These are phyloP conservation scores for Larimichthys polyactis DNA, from an alignment of 2,113 vertebrate species.

Conservation along the genomic window DNA sequence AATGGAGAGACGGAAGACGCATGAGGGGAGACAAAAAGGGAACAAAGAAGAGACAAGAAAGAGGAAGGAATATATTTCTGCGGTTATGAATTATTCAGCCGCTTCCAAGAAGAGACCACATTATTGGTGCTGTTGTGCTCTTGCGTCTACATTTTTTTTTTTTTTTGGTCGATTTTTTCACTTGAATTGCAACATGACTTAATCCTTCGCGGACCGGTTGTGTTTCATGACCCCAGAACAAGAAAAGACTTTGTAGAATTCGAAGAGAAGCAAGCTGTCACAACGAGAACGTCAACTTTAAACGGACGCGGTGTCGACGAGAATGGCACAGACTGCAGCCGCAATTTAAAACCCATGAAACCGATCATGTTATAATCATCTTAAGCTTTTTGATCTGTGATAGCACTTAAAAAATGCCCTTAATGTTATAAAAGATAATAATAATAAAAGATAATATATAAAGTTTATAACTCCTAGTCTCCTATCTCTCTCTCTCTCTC, in stretches of 20 bases:
- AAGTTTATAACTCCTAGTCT: too few relatives aligned
- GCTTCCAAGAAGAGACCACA: slow-evolving; percentile 48
- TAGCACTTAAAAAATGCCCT: neutral
- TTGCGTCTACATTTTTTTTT: slow-evolving; percentile 26
- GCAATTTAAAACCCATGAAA: slow-evolving; percentile 17
- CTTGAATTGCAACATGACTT: slow-evolving; percentile 36
- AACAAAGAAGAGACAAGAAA: slow-evolving; percentile 47
- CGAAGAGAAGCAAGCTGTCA: neutral
- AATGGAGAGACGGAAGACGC: slow-evolving; percentile 42
- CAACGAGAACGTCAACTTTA: neutral
- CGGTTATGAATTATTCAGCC: slow-evolving; percentile 71
- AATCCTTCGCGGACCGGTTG: slow-evolving; percentile 30
- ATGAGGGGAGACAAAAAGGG: slow-evolving; percentile 22
- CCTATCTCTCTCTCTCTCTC: too few relatives aligned
- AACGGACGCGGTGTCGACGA: neutral
- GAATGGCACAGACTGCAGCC: neutral
- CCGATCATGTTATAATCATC: neutral
- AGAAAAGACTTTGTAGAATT: slow-evolving; percentile 2
- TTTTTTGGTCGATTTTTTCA: slow-evolving; percentile 23
- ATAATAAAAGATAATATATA: too few relatives aligned
- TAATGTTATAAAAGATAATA: slow-evolving; percentile 9
- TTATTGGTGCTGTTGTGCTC: slow-evolving; percentile 42
- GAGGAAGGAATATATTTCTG: slow-evolving; percentile 57
- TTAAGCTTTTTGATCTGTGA: slow-evolving; percentile 1
- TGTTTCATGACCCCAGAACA: slow-evolving; percentile 28